phyloP scores from a whole-genome alignment of 2,797 vertebrate species.

The Babyrousa celebensis region DNA sequence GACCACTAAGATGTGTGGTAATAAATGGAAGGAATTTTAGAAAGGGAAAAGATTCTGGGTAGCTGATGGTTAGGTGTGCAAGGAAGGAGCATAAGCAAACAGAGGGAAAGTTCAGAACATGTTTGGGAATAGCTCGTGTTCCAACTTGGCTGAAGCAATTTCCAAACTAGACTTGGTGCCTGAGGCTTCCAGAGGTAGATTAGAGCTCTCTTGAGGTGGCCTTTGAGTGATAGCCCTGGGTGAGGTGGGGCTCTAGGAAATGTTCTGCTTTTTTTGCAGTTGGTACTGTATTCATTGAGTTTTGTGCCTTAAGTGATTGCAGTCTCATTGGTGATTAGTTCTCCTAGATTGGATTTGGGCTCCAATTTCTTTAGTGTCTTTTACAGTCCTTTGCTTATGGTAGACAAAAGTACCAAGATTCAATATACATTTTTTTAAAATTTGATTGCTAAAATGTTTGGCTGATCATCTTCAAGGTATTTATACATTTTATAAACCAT shows the following conservation, averaged over 20 bases:
- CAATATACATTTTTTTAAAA: neutral
- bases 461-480: neutral
- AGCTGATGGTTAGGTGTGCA: neutral
- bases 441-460: slow-evolving; percentile 48
- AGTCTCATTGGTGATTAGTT: neutral
- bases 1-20: neutral
- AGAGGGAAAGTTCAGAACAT: neutral
- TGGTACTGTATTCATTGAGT: neutral
- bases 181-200: neutral
- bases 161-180: neutral
- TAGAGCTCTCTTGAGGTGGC: neutral
- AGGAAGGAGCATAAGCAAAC: neutral
- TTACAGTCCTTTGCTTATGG: neutral
- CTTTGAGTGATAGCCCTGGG: neutral
- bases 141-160: neutral
- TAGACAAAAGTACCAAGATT: neutral
- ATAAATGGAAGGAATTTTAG: neutral
- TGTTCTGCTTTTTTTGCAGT: neutral
- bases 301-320: neutral
- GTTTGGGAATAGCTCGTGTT: neutral
- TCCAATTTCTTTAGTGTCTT: neutral
- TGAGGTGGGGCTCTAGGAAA: neutral
- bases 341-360: neutral
- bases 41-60: neutral
- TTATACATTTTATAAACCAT: neutral